Percentiles rank a stretch among this genome's conserved stretches.
Evolutionary conservation across 2,113 vertebrate species (phyloP).

Genomic region (Semnornis frantzii): DNA sequence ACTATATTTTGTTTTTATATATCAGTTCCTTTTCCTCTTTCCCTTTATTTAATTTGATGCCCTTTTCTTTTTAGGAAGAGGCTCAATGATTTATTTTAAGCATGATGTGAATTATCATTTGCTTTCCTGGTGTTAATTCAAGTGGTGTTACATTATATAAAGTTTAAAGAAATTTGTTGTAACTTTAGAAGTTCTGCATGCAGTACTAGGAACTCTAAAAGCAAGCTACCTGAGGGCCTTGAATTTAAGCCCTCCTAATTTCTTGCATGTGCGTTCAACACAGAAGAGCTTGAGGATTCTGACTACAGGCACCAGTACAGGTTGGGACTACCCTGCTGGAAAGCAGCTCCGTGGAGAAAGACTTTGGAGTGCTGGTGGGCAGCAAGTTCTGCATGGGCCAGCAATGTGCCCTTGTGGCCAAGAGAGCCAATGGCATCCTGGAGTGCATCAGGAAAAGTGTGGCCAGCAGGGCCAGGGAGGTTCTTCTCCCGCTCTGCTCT

Average conservation of each 20-base stretch:
- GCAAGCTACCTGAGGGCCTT: neutral
- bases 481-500: no score
- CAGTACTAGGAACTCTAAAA: neutral
- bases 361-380: no score
- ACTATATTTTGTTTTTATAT: neutral
- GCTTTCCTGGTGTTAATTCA: neutral
- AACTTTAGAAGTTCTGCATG: neutral
- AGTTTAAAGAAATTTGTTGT: neutral
- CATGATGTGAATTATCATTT: neutral
- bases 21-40: neutral
- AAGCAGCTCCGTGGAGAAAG: no score
- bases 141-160: neutral
- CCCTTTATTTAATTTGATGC: neutral
- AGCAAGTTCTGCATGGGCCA: no score
- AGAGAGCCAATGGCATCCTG: no score
- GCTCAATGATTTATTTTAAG: neutral
- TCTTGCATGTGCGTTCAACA: accelerated
- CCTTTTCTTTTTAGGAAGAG: neutral
- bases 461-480: no score
- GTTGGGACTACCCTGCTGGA: no score
- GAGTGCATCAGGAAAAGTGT: no score
- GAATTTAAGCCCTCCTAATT: neutral
- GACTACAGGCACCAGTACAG: no score
- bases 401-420: no score
- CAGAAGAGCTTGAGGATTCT: neutral